These are phyloP conservation scores for Pseudomyrmex cubaensis DNA, from an alignment of 1,140 invertebrate species.

Conservation along the genomic window DNA sequence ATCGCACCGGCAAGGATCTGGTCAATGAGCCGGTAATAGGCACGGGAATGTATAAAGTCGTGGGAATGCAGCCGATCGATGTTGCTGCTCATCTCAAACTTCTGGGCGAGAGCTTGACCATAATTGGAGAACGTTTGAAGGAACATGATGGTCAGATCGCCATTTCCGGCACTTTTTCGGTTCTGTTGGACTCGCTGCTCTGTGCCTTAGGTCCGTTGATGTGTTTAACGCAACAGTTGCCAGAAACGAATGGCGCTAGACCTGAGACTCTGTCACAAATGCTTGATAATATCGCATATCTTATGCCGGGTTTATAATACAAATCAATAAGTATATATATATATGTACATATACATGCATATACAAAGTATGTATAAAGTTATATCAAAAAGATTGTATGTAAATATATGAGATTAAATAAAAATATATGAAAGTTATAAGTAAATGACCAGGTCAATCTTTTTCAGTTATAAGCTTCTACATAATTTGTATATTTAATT, in stretches of 20 bases:
- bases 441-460: no score
- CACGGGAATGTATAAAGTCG: constrained; percentile 87
- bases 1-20: constrained; percentile 78
- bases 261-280: constrained; percentile 90
- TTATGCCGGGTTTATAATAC: constrained; percentile 96
- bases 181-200: constrained; percentile 97
- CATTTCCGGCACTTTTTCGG: constrained; percentile 96
- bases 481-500: no score
- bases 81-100: constrained; percentile 97
- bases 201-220: constrained; percentile 96
- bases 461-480: no score
- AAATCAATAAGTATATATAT: constrained; percentile 36
- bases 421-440: no score
- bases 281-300: constrained; percentile 97
- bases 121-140: constrained; percentile 96
- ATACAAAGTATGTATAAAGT: no score
- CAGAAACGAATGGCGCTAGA: constrained; percentile 90
- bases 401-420: no score
- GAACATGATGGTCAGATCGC: constrained; percentile 98
- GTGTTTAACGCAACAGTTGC: constrained; percentile 94
- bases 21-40: constrained; percentile 79
- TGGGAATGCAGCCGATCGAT: constrained; percentile 94
- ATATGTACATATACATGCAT: no score
- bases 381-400: no score
- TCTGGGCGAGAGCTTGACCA: constrained; percentile 96